Base-by-base conservation (phyloP, 2,113 vertebrate genomes). In the Nyctereutes procyonoides region DNA sequence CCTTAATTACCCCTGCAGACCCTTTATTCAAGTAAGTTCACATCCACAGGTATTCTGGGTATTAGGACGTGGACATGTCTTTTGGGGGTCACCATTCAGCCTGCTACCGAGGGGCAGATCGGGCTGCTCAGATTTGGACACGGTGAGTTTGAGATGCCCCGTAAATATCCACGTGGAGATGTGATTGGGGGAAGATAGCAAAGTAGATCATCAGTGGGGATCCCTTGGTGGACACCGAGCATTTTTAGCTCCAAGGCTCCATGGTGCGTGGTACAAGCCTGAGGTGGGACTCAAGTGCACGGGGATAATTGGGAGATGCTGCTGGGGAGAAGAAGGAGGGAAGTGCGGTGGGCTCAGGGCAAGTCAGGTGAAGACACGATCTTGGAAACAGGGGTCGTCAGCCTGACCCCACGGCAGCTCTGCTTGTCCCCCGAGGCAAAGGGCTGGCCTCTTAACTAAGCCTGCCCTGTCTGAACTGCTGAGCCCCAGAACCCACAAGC, bases 271-370 rank as follows among this genome's bases (percentile, higher is more conserved):
- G 26, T 32, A 63, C 20, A 20, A 69, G 79, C 16, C 58, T 2
- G 63, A 62, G 51, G 5, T 0, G 0, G 10, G 63, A 30, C 43
- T 1, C 5, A 0, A 14, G 48, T 3, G 17, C 0, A 0, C 0
- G 5, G 5, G 65, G 30, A 22, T 38, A 5, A 2, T 0, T 4
- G 62, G 48, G 60, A 20, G 22, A 19, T 1, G 0, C 53, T 0
- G 0, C 63, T 3, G 58, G 8, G 58, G 30, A 30, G 53, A 5
- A 43, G n/a, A n/a, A 28, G 3, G 48, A 60, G 38, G 43, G 65
- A 3, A 5, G 2, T 43, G 14, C 48, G 30, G 14, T 4, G 48
- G 32, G n/a, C 43, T 13, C 16, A 0, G 2, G 56, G 16, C 32
- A 12, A 17, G 28, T 38, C 8, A 4, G 60, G 55, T 48, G 19